Evolutionary conservation across 1,140 invertebrate species (phyloP).

Genomic region (Trachymyrmex septentrionalis): DNA sequence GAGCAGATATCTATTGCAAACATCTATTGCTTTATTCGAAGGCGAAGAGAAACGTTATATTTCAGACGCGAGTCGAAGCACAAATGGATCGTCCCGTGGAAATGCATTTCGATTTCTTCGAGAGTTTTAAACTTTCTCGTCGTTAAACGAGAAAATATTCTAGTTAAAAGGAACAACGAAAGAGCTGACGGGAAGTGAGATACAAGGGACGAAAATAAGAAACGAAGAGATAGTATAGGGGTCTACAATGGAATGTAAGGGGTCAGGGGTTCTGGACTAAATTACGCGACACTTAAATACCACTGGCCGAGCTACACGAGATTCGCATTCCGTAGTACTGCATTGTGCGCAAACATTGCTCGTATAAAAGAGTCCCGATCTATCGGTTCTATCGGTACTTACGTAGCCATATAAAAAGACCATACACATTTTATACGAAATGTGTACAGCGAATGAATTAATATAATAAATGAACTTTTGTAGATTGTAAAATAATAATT

Average conservation of each 20-base stretch:
- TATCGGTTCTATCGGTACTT: constrained; percentile 52
- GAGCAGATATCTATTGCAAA: constrained; percentile 10
- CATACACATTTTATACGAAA: background rate
- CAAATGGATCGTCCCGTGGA: background rate
- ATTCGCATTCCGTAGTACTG: constrained; percentile 76
- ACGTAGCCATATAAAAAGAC: constrained; percentile 30
- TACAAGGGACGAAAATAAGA: constrained; percentile 7
- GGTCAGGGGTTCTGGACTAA: constrained; percentile 67
- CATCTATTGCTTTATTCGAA: constrained; percentile 25
- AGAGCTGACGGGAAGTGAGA: background rate
- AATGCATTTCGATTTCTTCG: constrained; percentile 9
- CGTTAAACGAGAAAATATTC: constrained; percentile 38
- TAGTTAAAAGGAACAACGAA: constrained; percentile 21
- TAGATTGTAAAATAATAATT: background rate
- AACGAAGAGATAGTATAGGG: constrained; percentile 27
- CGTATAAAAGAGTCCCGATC: constrained; percentile 5
- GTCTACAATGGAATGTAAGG: constrained; percentile 54
- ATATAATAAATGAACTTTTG: background rate
- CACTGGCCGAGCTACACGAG: constrained; percentile 72
- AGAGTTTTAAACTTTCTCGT: background rate
- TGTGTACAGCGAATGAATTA: background rate
- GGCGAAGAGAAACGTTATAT: background rate
- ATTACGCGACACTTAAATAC: constrained; percentile 78
- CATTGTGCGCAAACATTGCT: constrained; percentile 55
- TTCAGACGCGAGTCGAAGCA: background rate